Evolutionary conservation across 2,888 invertebrate genomes (phyloP).

Genomic region (Pachycephus smyrnensis): DNA sequence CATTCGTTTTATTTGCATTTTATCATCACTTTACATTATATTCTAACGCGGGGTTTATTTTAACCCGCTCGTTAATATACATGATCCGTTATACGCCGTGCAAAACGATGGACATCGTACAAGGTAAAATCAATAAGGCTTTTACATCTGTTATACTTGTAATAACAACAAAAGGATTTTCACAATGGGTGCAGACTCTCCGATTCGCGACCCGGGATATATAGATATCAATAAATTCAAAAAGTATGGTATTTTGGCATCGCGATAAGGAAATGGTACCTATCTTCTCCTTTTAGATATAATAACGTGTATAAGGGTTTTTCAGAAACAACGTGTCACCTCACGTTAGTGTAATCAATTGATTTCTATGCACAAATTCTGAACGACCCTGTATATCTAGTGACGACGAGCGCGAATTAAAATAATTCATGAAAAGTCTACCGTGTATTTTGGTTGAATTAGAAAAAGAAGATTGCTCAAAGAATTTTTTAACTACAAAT

Average conservation of each 20-base stretch:
- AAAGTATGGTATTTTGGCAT: not conserved
- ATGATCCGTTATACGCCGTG: not conserved
- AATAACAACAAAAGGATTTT: not conserved
- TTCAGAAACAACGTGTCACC: not conserved
- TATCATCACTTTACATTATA: constrained; percentile 5
- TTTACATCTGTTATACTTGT: not conserved
- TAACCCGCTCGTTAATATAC: not conserved
- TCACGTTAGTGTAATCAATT: not conserved
- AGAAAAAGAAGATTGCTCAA: not conserved
- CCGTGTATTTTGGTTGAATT: not conserved
- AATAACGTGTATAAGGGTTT: not conserved
- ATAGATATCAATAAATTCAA: not conserved
- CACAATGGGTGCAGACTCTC: not conserved
- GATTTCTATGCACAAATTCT: not conserved
- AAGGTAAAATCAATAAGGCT: not conserved
- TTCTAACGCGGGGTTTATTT: not conserved
- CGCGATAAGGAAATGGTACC: not conserved
- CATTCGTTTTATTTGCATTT: constrained; percentile 1
- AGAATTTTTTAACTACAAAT: not conserved
- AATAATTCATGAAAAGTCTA: not conserved
- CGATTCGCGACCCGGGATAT: not conserved
- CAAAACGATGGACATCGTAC: not conserved
- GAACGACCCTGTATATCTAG: not conserved
- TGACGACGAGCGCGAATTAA: not conserved
- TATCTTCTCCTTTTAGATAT: not conserved